Percentiles rank a stretch among this genome's conserved stretches.
These are phyloP conservation scores for Lamprologus lemairii DNA, from an alignment of 2,113 vertebrate species.

Conservation along the genomic window DNA sequence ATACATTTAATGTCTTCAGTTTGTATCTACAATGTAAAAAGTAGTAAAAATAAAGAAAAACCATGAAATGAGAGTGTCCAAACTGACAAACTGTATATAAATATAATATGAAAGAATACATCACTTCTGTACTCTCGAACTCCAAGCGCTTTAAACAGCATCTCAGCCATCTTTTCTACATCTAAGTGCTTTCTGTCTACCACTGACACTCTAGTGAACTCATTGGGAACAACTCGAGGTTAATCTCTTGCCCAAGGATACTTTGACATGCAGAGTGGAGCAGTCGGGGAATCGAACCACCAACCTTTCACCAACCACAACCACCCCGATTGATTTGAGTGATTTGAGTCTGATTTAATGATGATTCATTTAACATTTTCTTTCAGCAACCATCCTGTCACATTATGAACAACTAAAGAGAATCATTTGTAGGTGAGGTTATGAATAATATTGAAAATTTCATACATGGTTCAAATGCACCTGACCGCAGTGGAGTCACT, in stretches of 20 bases:
- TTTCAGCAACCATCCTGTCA: not conserved
- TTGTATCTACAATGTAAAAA: not conserved
- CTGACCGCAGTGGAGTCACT: not conserved
- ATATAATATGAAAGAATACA: not conserved
- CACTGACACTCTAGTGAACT: not conserved
- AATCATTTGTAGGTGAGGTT: not conserved
- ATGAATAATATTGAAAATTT: not conserved
- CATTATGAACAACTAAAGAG: not conserved
- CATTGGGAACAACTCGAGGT: not conserved
- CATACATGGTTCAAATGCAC: not conserved
- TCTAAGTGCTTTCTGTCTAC: not conserved
- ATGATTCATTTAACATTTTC: not conserved
- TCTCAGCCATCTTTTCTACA: rapidly evolving
- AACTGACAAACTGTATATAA: not conserved
- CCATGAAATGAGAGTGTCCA: not conserved
- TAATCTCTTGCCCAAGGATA: not conserved
- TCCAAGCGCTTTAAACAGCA: not conserved
- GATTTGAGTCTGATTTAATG: not conserved
- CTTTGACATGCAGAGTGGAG: not conserved
- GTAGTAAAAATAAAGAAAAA: not conserved
- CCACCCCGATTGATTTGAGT: not conserved
- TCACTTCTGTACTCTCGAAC: not conserved
- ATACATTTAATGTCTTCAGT: not conserved
- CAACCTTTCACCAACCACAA: not conserved
- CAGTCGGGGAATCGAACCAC: not conserved